phyloP scores from a whole-genome alignment of 1,140 invertebrate species.

The Drosophila watanabei region DNA sequence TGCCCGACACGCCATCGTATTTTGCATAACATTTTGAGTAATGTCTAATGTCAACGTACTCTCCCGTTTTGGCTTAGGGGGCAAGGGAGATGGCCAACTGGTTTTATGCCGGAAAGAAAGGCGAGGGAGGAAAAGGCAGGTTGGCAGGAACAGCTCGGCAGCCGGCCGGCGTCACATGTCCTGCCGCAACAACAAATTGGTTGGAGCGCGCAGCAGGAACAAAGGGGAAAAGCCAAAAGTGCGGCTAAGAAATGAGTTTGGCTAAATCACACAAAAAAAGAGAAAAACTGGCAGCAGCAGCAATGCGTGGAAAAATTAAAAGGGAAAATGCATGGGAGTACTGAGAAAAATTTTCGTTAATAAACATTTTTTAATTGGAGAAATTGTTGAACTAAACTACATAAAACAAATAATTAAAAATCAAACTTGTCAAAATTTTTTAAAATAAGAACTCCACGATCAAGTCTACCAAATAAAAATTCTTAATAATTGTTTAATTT shows the following conservation, averaged over 20 bases:
- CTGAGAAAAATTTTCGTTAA: constrained; percentile 4
- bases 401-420: not conserved
- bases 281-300: constrained; percentile 30
- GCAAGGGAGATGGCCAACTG: constrained; percentile 27
- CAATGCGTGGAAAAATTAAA: constrained; percentile 45
- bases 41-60: constrained; percentile 83
- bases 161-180: constrained; percentile 64
- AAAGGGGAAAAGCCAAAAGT: constrained; percentile 70
- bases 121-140: constrained; percentile 19
- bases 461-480: no score
- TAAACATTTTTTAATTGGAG: not conserved
- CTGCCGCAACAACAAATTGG: constrained; percentile 74
- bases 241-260: constrained; percentile 72
- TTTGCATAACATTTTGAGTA: constrained; percentile 79
- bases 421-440: not conserved
- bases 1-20: constrained; percentile 69
- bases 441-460: no score
- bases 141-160: constrained; percentile 11
- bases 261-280: constrained; percentile 31
- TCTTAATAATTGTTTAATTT: no score
- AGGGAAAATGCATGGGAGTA: constrained; percentile 13
- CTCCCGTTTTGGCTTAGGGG: constrained; percentile 42
- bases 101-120: constrained; percentile 6
- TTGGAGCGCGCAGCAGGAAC: constrained; percentile 35
- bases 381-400: not conserved